These are phyloP conservation scores for Ennomos quercinarius DNA, from an alignment of 2,888 invertebrate species.

Conservation along the genomic window DNA sequence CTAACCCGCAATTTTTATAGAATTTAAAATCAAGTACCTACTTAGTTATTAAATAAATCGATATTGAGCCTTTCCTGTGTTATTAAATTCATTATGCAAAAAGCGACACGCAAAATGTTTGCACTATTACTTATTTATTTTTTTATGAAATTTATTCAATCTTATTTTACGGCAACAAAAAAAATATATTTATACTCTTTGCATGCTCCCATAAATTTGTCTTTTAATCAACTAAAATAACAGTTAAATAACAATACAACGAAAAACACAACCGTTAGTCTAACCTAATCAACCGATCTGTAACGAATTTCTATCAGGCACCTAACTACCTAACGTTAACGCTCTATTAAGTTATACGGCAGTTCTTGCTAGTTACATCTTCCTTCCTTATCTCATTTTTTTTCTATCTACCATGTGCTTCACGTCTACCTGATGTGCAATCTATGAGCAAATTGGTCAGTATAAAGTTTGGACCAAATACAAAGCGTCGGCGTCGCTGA, in stretches of 20 bases:
- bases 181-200: conserved; percentile 1
- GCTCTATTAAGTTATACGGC: conserved; percentile 63
- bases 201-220: conserved; percentile 25
- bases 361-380: conserved; percentile 70
- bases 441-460: conserved; percentile 77
- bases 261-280: conserved; percentile 42
- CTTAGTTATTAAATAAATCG: neutral
- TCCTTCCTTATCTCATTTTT: conserved; percentile 41
- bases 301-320: conserved; percentile 44
- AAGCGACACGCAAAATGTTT: conserved; percentile 5
- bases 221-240: conserved; percentile 35
- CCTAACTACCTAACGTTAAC: conserved; percentile 49
- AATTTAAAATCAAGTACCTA: conserved; percentile 7
- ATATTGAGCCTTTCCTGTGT: conserved; percentile 18
- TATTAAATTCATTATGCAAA: neutral
- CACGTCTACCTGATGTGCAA: conserved; percentile 72
- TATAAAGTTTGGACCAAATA: conserved; percentile 70
- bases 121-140: too few relatives aligned
- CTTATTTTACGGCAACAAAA: neutral
- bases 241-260: conserved; percentile 11
- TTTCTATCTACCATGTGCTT: conserved; percentile 71
- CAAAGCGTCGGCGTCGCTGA: conserved; percentile 64
- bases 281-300: conserved; percentile 35
- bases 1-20: conserved; percentile 1
- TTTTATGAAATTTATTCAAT: neutral